phyloP scores from a whole-genome alignment of 1,140 invertebrate genomes.

The Drosophila orosa region DNA sequence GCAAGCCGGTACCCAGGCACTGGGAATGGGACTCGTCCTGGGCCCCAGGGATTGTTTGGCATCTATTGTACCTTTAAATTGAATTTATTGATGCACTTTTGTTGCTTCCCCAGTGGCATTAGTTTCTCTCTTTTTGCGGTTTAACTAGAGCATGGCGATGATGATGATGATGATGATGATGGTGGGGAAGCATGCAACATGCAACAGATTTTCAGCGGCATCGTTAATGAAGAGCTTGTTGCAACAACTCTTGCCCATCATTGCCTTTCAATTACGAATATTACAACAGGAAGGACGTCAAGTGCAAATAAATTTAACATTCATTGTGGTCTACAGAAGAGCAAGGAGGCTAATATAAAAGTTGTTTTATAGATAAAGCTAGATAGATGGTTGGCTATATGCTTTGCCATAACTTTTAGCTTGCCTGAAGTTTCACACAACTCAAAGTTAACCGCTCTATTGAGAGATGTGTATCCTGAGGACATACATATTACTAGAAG shows the following conservation, averaged over 20 bases:
- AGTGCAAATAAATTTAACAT: conserved; percentile 38
- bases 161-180: neutral
- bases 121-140: neutral
- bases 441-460: conserved; percentile 10
- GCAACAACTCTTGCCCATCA: conserved; percentile 36
- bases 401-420: neutral
- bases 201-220: conserved; percentile 33
- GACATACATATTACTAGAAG: conserved; percentile 1
- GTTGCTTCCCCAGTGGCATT: conserved; percentile 49
- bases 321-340: neutral
- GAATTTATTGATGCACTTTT: conserved; percentile 78
- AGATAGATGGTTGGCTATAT: neutral
- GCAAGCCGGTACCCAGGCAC: conserved; percentile 44
- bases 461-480: neutral
- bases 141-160: conserved; percentile 39
- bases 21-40: conserved; percentile 33
- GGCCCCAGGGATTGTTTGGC: conserved; percentile 38
- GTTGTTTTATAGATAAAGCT: neutral
- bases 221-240: conserved; percentile 36
- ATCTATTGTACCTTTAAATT: conserved; percentile 58
- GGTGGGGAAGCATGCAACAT: conserved; percentile 29
- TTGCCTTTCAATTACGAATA: conserved; percentile 48
- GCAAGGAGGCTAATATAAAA: neutral
- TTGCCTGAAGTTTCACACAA: neutral
- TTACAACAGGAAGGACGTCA: conserved; percentile 27